Evolutionary conservation across 1,140 invertebrate genomes (phyloP).

Genomic region (Diuraphis noxia): DNA sequence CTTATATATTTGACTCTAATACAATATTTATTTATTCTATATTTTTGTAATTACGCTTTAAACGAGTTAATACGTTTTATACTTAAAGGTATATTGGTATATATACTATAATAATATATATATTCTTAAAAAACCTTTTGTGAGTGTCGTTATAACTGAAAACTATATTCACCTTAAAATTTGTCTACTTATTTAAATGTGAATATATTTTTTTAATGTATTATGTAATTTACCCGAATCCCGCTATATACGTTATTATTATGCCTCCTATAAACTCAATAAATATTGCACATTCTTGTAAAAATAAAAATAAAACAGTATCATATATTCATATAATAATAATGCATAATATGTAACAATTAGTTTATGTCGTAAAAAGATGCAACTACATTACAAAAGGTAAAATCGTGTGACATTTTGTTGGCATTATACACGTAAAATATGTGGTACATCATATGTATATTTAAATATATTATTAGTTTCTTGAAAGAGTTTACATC

Average conservation of each 20-base stretch:
- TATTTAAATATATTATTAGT: slow-evolving; percentile 39
- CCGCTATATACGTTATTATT: background rate
- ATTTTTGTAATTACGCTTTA: background rate
- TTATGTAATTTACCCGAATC: background rate
- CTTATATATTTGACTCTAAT: background rate
- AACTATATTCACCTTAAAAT: too few species aligned
- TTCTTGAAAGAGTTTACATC: slow-evolving; percentile 34
- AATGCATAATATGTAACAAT: background rate
- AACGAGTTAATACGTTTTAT: background rate
- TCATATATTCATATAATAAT: too few species aligned
- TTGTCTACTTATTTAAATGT: background rate
- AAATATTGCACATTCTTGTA: background rate
- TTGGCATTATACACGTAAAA: slow-evolving; percentile 13
- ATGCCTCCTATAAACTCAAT: background rate
- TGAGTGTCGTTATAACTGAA: background rate
- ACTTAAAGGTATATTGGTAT: too few species aligned
- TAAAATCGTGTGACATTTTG: background rate
- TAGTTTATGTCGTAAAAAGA: background rate
- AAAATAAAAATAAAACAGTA: background rate
- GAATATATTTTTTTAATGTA: background rate
- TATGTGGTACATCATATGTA: background rate
- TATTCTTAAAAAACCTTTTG: background rate
- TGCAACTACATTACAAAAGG: background rate
- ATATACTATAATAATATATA: background rate
- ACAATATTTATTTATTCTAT: background rate